Base-by-base conservation (phyloP, 2,113 vertebrate species). In the Petroica traversi region DNA sequence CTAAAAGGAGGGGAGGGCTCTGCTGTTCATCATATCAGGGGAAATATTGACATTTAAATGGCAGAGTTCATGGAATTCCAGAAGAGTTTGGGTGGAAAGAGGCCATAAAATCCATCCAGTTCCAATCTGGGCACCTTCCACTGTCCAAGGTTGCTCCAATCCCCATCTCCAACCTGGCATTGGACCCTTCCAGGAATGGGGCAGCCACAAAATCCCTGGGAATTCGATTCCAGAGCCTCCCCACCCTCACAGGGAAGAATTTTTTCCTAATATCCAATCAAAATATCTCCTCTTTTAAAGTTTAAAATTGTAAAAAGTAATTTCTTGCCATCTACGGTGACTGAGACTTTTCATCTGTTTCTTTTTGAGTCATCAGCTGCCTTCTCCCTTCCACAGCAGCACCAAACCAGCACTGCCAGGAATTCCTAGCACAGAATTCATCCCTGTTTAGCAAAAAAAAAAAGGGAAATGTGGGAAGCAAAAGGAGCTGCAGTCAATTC, bases 101-200 rank as follows among this genome's bases (percentile, higher is more conserved):
- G 67, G 25, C 6, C 6, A 43, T 22, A 28, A 43, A 79, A 9
- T 3, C 33, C 18, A 63, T 8, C 66, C 58, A 26, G 18, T 49
- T 40, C 33, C 58, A 58, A 5, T 3, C 33, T 14, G 14, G 26
- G 28, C 31, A 16, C 33, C 31, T 64, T 4, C 41, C 49, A 26
- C 34, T 5, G 1, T 15, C 31, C 66, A 49, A 72, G 7, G 34
- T 0, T n/a, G 13, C 20, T 78, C 73, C 73, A n/a, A n/a, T n/a
- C n/a, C n/a, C n/a, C n/a, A n/a, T n/a, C n/a, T n/a, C n/a, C n/a
- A 71, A 0, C 25, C 49, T 33, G 36, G 20, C 34, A 34, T 43
- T 63, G 85, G 34, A 48, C 57, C 22, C 11, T 63, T 0, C 25
- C 74, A 88, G 25, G 9, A 41, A 55, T 71, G 22, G 66, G 8